Conservation (phyloP, 2,797 vertebrate genomes). For the Tauraco hartlaubi region DNA sequence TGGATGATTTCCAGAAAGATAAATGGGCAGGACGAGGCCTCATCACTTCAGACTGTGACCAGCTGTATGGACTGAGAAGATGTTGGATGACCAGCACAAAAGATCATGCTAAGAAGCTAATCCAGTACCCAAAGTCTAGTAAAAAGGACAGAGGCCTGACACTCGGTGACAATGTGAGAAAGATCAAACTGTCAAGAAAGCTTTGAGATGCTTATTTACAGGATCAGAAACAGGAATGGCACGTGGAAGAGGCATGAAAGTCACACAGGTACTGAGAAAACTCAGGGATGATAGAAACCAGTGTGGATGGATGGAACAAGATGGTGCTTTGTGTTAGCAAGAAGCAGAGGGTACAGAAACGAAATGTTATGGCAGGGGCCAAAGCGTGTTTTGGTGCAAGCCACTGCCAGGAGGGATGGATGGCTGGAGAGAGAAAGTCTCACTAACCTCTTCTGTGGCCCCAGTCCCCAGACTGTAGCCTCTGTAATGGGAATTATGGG, state of each 20-base stretch:
- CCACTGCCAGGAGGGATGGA: neutral
- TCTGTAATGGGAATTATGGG: neutral
- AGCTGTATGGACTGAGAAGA: neutral
- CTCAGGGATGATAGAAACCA: neutral
- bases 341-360: neutral
- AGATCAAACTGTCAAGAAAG: neutral
- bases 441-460: neutral
- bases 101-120: neutral
- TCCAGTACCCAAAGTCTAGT: neutral
- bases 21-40: neutral
- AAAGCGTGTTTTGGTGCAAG: neutral
- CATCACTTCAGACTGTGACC: neutral
- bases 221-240: fast-evolving
- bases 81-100: neutral
- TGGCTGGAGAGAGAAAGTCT: neutral
- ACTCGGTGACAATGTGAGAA: neutral
- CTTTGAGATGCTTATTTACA: neutral
- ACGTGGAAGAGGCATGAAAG: neutral
- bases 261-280: neutral
- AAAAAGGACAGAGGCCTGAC: neutral
- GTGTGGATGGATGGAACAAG: fast-evolving
- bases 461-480: neutral
- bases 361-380: neutral
- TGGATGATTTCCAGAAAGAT: neutral
- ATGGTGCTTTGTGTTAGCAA: neutral